A percentile compares a stretch with the other conserved stretches of the same genome.
Conservation (phyloP, 2,113 vertebrate genomes). For the Elephas maximus region DNA sequence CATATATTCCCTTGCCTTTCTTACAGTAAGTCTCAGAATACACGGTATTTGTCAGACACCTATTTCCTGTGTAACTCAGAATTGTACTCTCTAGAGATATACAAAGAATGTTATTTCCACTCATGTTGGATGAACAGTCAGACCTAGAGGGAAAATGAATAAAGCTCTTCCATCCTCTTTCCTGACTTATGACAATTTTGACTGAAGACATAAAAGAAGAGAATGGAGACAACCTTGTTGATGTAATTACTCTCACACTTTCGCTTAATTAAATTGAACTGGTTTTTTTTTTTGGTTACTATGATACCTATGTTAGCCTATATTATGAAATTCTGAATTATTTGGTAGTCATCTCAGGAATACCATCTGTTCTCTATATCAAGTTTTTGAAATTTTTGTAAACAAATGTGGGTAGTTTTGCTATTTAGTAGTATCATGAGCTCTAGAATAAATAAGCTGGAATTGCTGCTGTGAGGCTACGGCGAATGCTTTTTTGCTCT, state of each 20-base stretch:
- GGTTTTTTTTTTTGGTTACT: not conserved
- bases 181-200: not conserved
- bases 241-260: not conserved
- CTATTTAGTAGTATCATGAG: not conserved
- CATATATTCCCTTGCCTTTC: not conserved
- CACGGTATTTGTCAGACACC: not conserved
- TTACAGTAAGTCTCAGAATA: not conserved
- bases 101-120: not conserved
- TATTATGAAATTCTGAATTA: constrained; percentile 32
- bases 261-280: constrained; percentile 33
- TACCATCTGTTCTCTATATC: constrained; percentile 6
- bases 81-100: not conserved
- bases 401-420: not conserved
- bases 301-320: not conserved
- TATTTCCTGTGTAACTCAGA: not conserved
- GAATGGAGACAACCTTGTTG: not conserved
- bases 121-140: not conserved
- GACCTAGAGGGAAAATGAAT: not conserved
- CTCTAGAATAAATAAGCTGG: not conserved
- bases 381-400: constrained; percentile 6
- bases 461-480: not conserved
- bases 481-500: not conserved
- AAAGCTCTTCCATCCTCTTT: not conserved
- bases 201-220: not conserved
- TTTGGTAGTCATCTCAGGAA: not conserved